Conservation (phyloP, 2,797 vertebrate genomes). For the Xenops minutus region DNA sequence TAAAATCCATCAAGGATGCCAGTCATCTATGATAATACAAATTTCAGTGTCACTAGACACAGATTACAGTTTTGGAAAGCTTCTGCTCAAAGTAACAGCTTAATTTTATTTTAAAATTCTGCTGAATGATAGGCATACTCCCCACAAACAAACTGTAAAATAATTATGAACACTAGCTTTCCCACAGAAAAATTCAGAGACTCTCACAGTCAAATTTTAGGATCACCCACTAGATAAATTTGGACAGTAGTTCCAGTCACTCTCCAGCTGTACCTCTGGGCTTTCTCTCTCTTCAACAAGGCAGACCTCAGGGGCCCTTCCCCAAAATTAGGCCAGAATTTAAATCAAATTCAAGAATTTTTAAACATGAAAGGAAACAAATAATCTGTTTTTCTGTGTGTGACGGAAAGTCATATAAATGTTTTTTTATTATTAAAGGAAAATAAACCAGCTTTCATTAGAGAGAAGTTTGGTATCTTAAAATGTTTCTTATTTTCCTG, state of each 20-base stretch:
- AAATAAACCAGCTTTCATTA: not conserved
- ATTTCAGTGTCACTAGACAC: not conserved
- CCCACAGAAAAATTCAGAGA: not conserved
- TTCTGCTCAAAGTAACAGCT: constrained; percentile 16
- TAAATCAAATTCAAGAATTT: not conserved
- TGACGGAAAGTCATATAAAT: not conserved
- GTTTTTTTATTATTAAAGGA: not conserved
- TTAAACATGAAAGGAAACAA: not conserved
- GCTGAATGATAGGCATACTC: not conserved
- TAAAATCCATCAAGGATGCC: not conserved
- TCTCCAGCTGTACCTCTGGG: not conserved
- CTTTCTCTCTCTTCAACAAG: not conserved
- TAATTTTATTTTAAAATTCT: not conserved
- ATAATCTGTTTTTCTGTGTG: not conserved
- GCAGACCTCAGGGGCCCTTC: not conserved
- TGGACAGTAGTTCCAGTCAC: not conserved
- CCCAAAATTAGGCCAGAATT: not conserved
- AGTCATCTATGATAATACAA: not conserved
- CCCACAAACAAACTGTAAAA: not conserved
- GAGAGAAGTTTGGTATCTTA: not conserved
- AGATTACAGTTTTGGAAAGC: constrained; percentile 28
- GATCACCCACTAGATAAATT: not conserved
- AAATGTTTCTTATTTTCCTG: not conserved
- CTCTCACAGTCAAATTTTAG: not conserved
- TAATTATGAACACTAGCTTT: not conserved